Evolutionary conservation across 1,140 invertebrate genomes (phyloP), one percentile per base, ranked within the genome.

Genomic region (Aphelinus certus): DNA sequence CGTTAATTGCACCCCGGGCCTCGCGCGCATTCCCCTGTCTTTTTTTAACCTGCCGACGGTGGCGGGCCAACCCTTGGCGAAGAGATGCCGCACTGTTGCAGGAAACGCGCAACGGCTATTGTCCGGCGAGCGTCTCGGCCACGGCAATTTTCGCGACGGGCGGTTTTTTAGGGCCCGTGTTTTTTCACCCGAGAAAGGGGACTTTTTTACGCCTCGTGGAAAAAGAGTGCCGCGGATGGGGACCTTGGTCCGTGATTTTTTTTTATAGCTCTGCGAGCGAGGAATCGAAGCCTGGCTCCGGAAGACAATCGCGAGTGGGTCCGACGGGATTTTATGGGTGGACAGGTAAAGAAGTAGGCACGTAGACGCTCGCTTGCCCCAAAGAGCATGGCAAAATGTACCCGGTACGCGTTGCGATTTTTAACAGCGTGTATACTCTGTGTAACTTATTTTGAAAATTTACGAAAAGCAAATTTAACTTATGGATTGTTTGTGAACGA

Each of bases 61-160:
- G 4, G 26, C 60, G 55, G 45, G 26, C 85, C 83, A 86, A 86
- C 84, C 83, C 85, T 86, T 85, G 80, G 83, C 75, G 72, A 68
- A 77, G 80, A 82, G 83, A 80, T 81, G 82, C 84, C 83, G 76
- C 82, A 81, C 80, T 86, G 81, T 87, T 87, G 82, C 82, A 86
- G 86, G 86, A 88, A 88, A 79, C 76, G 79, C 73, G 66, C 71
- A 74, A 75, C 67, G 81, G 73, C 81, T 78, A 82, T 85, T 86
- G 80, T 84, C 70, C 76, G 83, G 79, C 86, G 85, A 86, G 84
- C 81, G 77, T 83, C 83, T 83, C 80, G 71, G 79, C 75, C 51
- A 3, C 7, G 26, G 81, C 77, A 79, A 82, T 82, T 76, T 83
- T 72, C 79, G 78, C 82, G 79, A 71, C 79, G 48, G 79, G 60